Evolutionary conservation across 2,888 invertebrate genomes (phyloP), one percentile per base, ranked within the genome.

Genomic region (Unio delphinus): DNA sequence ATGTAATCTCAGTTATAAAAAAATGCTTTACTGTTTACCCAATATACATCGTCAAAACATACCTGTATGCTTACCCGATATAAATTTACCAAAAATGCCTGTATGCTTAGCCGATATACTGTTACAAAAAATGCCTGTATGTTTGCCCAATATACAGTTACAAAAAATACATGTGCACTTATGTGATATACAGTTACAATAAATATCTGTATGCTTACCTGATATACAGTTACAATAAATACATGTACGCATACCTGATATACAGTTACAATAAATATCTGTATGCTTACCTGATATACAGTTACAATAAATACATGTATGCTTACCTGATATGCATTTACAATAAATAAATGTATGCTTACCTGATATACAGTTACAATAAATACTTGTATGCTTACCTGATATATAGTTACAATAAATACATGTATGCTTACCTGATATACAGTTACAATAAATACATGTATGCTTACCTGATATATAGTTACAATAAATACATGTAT

Each of bases 261-360:
- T 0, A 89, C 86, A 30, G 6, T 23, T 23, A 23, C 23, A 23
- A 23, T 23, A 30, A 30, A 4, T 30, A 7, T 7, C 5, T n/a
- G 8, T n/a, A 23, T 55, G 68, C 83, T 74, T 77, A 88, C 88
- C 78, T 85, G 81, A 73, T 89, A 89, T 0, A 89, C 86, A 30
- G 6, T 23, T 23, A 23, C 23, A 23, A 23, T 23, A 30, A 30
- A 4, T 30, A 7, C 57, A 0, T n/a, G 8, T n/a, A 23, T 55
- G 68, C 83, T 74, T 77, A 88, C 88, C 78, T 85, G 81, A 73
- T 89, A 89, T 23, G 23, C 23, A 23, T 23, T 23, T 23, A 23
- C 23, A 23, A 30, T 5, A 30, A 30, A 4, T 30, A 7, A 4
- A 0, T n/a, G 8, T n/a, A 23, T 55, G 68, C 83, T 74, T 77